Conservation (phyloP, 2,113 vertebrate species). For the Aptenodytes forsteri region DNA sequence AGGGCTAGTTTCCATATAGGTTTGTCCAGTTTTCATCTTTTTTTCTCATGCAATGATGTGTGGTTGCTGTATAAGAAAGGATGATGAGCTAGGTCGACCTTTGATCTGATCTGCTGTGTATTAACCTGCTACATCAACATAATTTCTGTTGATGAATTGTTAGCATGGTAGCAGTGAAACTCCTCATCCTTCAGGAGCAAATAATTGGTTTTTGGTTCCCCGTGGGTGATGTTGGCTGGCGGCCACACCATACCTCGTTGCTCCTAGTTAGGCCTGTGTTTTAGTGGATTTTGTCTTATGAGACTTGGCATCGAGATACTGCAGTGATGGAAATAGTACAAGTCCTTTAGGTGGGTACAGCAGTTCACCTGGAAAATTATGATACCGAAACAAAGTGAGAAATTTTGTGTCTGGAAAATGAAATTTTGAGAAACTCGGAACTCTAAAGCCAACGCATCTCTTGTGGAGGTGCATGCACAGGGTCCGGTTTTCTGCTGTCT, state of each 20-base stretch:
- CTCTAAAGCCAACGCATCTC: not conserved
- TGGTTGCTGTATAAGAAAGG: not conserved
- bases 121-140: not conserved
- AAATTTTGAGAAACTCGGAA: not conserved
- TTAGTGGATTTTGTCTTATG: not conserved
- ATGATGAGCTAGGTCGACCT: not conserved
- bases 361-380: not conserved
- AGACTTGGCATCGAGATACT: not conserved
- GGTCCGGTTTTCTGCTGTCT: not conserved
- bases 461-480: not conserved
- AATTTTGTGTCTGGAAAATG: not conserved
- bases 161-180: not conserved
- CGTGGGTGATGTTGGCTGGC: not conserved
- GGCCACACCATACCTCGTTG: not conserved
- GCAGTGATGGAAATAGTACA: not conserved
- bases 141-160: not conserved
- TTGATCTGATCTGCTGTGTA: not conserved
- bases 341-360: not conserved
- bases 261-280: not conserved
- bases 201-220: not conserved
- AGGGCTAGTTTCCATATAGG: not conserved
- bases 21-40: not conserved
- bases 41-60: not conserved
- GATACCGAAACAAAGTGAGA: accelerated
- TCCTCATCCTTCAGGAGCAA: not conserved